Evolutionary conservation across 1,140 invertebrate genomes (phyloP), one percentile per base, ranked within the genome.

Genomic region (Samia ricini): DNA sequence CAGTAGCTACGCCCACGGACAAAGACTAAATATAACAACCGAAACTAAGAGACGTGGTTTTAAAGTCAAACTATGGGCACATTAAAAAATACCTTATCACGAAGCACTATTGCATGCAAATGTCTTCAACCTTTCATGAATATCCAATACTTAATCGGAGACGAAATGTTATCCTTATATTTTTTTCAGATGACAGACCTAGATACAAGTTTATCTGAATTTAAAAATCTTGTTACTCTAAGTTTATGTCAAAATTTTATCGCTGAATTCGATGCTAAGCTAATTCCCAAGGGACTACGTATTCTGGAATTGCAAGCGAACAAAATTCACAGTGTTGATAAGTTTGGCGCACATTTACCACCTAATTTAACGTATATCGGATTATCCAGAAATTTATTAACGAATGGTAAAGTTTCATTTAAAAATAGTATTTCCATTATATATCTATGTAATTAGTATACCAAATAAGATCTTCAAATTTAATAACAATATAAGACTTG

Each of bases 161-260:
- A n/a, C n/a, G n/a, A n/a, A n/a, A n/a, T n/a, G n/a, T 29, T 29
- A 29, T 29, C 10, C 26, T 5, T 8, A 2, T 10, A 29, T 29
- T 29, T 29, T 10, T 77, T 78, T 18, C 68, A 90, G 88, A 83
- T 90, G 72, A 87, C 84, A 18, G 66, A 83, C n/a, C 61, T 90
- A 64, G 85, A 89, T 59, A 42, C 60, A 15, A 52, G 65, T 20
- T 57, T 90, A 56, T 50, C 42, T 18, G 64, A 78, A 49, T 89
- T 78, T 61, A 61, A 73, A 63, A 73, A 86, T 20, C 57, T 90
- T 7, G 63, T 73, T 5, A 77, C 74, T 49, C 59, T 90, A 10
- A 87, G 79, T 74, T 68, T 90, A 29, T 82, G 79, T 50, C 78
- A 79, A 20, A 90, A 90, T 60, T 85, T 60, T 36, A 68, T 90